Base-by-base conservation (phyloP, 2,888 invertebrate species). In the Pseudoips prasinana region DNA sequence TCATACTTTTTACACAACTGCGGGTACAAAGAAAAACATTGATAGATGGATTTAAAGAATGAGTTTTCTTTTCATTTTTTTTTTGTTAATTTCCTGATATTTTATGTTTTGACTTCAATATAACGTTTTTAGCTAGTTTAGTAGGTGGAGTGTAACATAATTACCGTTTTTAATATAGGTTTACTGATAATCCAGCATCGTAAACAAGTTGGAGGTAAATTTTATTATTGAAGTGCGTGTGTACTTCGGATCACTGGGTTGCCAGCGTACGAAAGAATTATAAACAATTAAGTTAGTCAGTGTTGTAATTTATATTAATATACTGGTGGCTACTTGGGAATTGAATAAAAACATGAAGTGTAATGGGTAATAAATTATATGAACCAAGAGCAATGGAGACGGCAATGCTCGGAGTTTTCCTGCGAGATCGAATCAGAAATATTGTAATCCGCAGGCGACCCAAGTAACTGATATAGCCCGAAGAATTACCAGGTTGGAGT, bases 131-230 rank as follows among this genome's bases (percentile, higher is more conserved):
- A n/a, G 35, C 39, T 38, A 41, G 46, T 50, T 46, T 43, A 46
- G 18, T 46, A 53, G 50, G 46, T 43, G 46, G 45, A 43, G 46
- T 53, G 53, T 40, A 39, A 53, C 49, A 43, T 50, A 49, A n/a
- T 49, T 46, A 46, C 30, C 27, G 7, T 10, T 40, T 49, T 49
- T 49, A 49, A 33, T 10, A 35, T 22, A 38, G 40, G 33, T 38
- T 49, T 42, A 32, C 39, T 34, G 27, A 18, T 46, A 36, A 47
- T 47, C 42, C 34, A 29, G 1, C 20, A 34, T 32, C 27, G 34
- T 34, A 24, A 8, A 42, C 5, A 14, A 3, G 14, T 14, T 14
- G 2, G 14, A 5, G 3, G 14, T 5, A 14, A 14, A 4, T 22
- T 8, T 8, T 22, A 8, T 22, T 22, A 8, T 22, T 3, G 5